Evolutionary conservation across 2,113 vertebrate genomes (phyloP).

Genomic region (Desmodus rotundus): DNA sequence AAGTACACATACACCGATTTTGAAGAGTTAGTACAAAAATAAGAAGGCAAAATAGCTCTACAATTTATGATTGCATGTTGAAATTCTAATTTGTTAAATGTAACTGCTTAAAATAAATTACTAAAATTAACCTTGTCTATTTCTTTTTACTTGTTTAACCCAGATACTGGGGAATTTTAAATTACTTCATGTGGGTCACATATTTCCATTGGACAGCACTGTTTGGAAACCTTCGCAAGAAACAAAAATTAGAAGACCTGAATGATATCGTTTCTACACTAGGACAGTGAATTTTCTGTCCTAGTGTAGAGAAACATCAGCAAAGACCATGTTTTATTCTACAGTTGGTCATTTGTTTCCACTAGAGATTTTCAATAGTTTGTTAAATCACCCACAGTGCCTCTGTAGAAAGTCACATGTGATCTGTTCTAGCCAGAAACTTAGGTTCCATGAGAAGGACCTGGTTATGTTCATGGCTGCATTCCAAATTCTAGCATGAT

Average conservation of each 20-base stretch:
- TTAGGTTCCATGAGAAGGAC: background rate
- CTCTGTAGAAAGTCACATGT: background rate
- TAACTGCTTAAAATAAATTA: background rate
- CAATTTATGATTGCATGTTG: background rate
- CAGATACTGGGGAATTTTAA: background rate
- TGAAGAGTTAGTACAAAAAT: background rate
- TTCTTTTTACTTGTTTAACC: background rate
- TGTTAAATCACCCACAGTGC: background rate
- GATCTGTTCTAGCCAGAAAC: constrained; percentile 20
- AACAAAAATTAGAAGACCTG: background rate
- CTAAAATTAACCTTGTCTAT: background rate
- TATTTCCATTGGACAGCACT: background rate
- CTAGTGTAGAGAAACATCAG: constrained; percentile 12
- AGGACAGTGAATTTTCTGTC: constrained; percentile 21
- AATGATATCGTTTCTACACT: background rate
- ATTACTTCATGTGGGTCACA: background rate
- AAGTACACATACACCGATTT: background rate
- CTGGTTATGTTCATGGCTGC: background rate
- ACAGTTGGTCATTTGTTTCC: constrained; percentile 16
- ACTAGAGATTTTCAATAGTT: constrained; percentile 32
- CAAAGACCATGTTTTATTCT: background rate
- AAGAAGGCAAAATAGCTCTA: background rate
- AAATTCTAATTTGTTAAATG: background rate
- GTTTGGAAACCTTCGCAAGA: constrained; percentile 15
- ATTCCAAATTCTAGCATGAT: background rate